phyloP scores from a whole-genome alignment of 2,797 vertebrate species.

The Adelosebastes latens region DNA sequence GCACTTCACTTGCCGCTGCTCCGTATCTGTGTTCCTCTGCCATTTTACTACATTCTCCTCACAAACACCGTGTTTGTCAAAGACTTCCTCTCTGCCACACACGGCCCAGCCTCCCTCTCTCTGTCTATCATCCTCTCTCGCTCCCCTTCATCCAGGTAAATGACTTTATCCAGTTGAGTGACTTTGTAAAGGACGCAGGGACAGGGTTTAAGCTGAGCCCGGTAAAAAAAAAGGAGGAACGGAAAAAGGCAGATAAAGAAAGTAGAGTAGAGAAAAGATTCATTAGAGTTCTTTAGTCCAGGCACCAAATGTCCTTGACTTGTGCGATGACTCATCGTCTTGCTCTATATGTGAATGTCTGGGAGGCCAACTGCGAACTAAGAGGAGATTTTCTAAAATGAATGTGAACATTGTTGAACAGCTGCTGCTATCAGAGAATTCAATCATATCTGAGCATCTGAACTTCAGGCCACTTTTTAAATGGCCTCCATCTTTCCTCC shows the following conservation, averaged over 20 bases:
- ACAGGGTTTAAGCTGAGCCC: slow-evolving; percentile 71
- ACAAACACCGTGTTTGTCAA: slow-evolving; percentile 41
- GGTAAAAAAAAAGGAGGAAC: slow-evolving; percentile 45
- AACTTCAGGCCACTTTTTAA: slow-evolving; percentile 15
- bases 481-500: slow-evolving; percentile 1
- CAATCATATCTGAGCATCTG: slow-evolving; percentile 9
- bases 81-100: slow-evolving; percentile 23
- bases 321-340: slow-evolving; percentile 64
- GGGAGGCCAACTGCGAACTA: slow-evolving; percentile 17
- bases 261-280: slow-evolving; percentile 60
- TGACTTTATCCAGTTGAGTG: slow-evolving; percentile 80
- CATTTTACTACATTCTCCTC: slow-evolving; percentile 11
- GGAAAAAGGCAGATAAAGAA: slow-evolving; percentile 66
- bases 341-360: slow-evolving; percentile 51
- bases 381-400: neutral
- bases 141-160: slow-evolving; percentile 75
- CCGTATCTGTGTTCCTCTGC: neutral
- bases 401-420: neutral
- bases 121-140: slow-evolving; percentile 9
- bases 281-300: slow-evolving; percentile 65
- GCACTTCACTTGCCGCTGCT: neutral
- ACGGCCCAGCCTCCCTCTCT: neutral
- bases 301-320: slow-evolving; percentile 61
- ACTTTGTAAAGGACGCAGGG: slow-evolving; percentile 72
- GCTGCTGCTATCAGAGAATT: slow-evolving; percentile 2